Conservation (phyloP, 2,113 vertebrate genomes). For the Pipa parva region DNA sequence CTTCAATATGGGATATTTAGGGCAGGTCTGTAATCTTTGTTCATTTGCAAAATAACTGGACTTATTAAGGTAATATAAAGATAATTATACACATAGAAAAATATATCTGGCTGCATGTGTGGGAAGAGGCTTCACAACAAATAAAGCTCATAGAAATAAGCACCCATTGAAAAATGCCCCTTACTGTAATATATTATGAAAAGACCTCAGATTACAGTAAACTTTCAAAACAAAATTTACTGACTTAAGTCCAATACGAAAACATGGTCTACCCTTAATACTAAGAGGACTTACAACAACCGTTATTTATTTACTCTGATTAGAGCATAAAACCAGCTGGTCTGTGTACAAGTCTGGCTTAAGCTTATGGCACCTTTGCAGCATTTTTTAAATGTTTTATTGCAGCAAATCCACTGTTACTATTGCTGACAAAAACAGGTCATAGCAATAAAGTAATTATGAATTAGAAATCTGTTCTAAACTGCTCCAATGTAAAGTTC, state of each 20-base stretch:
- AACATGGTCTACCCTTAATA: background rate
- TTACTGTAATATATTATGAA: too few relatives aligned
- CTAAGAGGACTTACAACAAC: background rate
- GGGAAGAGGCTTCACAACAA: too few relatives aligned
- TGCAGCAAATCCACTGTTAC: background rate
- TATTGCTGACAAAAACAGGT: background rate
- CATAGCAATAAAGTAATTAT: background rate
- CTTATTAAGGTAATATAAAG: too few relatives aligned
- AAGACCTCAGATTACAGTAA: too few relatives aligned
- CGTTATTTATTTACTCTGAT: background rate
- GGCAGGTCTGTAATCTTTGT: too few relatives aligned
- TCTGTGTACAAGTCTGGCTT: background rate
- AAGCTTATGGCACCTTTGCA: background rate
- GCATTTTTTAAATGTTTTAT: background rate
- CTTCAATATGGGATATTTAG: too few relatives aligned
- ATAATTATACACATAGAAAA: too few relatives aligned
- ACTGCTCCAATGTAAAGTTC: background rate
- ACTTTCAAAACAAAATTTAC: background rate
- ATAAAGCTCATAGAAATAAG: too few relatives aligned
- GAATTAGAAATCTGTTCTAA: background rate
- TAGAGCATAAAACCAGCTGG: background rate
- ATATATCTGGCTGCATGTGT: too few relatives aligned
- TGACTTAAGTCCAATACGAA: background rate
- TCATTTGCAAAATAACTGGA: too few relatives aligned
- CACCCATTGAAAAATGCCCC: too few relatives aligned